A percentile compares a stretch with the other conserved stretches of the same genome.
Conservation (phyloP, 2,113 vertebrate species). For the Sapayoa aenigma region DNA sequence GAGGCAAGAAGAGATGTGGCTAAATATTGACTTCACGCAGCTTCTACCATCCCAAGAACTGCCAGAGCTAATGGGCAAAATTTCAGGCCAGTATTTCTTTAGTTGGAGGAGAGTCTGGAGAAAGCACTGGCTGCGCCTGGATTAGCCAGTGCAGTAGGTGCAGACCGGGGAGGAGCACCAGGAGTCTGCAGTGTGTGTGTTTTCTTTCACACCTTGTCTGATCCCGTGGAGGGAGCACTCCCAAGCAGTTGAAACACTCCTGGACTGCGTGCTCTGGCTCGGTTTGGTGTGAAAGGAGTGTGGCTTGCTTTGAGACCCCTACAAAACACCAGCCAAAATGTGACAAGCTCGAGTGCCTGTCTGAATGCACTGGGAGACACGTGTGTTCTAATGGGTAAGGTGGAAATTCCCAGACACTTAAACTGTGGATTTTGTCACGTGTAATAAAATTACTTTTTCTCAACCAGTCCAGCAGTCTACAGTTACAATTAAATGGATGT, state of each 20-base stretch:
- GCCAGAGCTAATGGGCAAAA: neutral
- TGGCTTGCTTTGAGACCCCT: neutral
- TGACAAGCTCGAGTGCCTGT: neutral
- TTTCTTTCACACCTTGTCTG: neutral
- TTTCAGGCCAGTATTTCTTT: neutral
- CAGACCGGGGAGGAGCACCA: neutral
- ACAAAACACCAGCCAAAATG: neutral
- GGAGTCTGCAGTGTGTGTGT: neutral
- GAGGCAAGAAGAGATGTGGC: neutral
- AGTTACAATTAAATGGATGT: neutral
- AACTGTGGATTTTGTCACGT: neutral
- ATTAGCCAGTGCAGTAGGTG: neutral
- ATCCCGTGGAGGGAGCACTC: neutral
- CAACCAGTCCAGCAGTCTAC: neutral
- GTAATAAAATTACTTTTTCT: neutral
- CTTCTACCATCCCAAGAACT: neutral
- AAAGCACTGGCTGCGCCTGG: neutral
- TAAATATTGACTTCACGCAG: neutral
- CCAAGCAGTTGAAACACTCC: neutral
- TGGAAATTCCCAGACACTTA: neutral
- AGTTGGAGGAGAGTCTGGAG: neutral
- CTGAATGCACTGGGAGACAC: fast-evolving
- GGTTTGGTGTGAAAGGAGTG: neutral
- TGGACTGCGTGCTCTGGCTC: neutral
- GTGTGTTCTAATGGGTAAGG: neutral